Evolutionary conservation across 1,140 invertebrate species (phyloP), one percentile per base, ranked within the genome.

Genomic region (Sitobion miscanthi): DNA sequence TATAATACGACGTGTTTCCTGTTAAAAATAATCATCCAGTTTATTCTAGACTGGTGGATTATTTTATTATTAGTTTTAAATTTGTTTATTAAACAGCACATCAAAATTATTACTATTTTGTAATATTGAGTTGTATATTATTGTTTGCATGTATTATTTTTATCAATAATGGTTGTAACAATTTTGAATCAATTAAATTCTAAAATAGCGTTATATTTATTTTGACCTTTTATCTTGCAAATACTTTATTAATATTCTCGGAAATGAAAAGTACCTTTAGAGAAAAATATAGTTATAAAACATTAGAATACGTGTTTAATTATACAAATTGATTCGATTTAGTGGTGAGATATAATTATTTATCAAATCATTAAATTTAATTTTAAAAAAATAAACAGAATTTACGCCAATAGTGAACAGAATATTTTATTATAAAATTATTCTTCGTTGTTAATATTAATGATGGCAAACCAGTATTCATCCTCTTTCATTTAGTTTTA

Each of bases 371-470:
- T 87, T 87, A 7, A 7, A 42, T 57, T 54, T 14, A 38, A 25
- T 54, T 54, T 23, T 0, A 38, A 35, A 54, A 85, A 88, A 52
- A n/a, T 52, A 38, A 52, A 87, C 11, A 49, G 2, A 21, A 52
- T 54, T n/a, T 11, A 35, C 35, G 30, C 17, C 9, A 38, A 85
- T 21, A 25, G 23, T 30, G 11, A 38, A 57, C 23, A 42, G 0
- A 89, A 89, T 42, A 89, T 54, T 57, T 57, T 57, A 38, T 38
- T 42, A 42, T 42, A 42, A 17, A 23, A 38, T 42, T 89, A 38
- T 57, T 57, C n/a, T 89, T 17, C 4, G 88, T 57, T 23, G 8
- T 57, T 57, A 38, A 89, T 57, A 89, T 89, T 89, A 89, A 89
- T 89, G 35, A 54, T 42, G 52, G 21, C 0, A 89, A 25, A 57